Evolutionary conservation across 2,113 vertebrate species (phyloP).

Genomic region (Scartelaos histophorus): DNA sequence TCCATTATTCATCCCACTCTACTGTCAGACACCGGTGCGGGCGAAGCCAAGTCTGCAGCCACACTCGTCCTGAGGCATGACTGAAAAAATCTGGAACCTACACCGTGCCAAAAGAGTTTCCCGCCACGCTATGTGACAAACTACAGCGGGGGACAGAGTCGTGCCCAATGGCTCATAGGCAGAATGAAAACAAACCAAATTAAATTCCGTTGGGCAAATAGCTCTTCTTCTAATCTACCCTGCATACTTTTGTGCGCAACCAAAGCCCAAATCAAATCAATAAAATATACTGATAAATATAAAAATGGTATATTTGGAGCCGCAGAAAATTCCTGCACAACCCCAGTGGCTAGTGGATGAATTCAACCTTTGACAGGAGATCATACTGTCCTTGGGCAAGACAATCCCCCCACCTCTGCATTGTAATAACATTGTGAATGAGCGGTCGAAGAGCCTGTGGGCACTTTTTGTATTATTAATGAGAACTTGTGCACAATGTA

Average conservation of each 20-base stretch:
- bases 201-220: not conserved
- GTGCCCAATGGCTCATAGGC: not conserved
- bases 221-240: not conserved
- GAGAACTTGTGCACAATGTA: too few relatives aligned
- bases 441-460: too few relatives aligned
- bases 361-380: not conserved
- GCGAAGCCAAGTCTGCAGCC: not conserved
- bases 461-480: too few relatives aligned
- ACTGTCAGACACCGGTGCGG: not conserved
- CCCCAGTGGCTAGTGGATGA: not conserved
- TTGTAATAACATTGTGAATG: too few relatives aligned
- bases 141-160: not conserved
- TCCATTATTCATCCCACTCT: constrained; percentile 1
- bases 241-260: not conserved
- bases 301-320: not conserved
- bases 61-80: not conserved
- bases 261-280: not conserved
- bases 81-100: not conserved
- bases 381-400: not conserved
- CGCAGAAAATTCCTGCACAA: not conserved
- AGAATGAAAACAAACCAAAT: not conserved
- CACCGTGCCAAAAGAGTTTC: not conserved
- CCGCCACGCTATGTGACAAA: not conserved
- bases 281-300: too few relatives aligned
- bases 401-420: not conserved